phyloP scores from a whole-genome alignment of 2,797 vertebrate genomes.

The Gastrophryne carolinensis region DNA sequence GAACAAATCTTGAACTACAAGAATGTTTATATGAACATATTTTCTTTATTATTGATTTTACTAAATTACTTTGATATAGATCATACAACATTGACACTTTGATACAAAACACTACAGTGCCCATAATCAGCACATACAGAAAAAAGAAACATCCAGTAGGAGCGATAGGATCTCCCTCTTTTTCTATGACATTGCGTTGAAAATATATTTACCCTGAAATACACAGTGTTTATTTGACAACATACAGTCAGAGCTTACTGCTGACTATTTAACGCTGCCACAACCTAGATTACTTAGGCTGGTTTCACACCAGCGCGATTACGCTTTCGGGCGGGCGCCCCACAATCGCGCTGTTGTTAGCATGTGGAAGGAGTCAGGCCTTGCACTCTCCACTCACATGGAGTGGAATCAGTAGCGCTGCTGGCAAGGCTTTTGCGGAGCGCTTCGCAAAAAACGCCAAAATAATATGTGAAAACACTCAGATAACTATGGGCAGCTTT shows the following conservation, averaged over 20 bases:
- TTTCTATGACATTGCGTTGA: constrained; percentile 59
- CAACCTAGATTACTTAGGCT: constrained; percentile 64
- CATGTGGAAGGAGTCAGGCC: too few species aligned
- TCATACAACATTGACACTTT: constrained; percentile 64
- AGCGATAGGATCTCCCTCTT: constrained; percentile 60
- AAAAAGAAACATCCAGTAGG: constrained; percentile 58
- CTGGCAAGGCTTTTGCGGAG: too few species aligned
- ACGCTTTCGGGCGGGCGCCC: too few species aligned
- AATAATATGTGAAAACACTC: too few species aligned
- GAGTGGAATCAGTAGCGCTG: too few species aligned
- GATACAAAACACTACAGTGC: constrained; percentile 67
- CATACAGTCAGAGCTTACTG: constrained; percentile 60
- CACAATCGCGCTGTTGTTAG: too few species aligned
- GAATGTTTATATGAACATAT: constrained; percentile 51
- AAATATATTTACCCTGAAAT: constrained; percentile 70
- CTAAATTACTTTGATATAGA: constrained; percentile 64
- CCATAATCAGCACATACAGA: constrained; percentile 64
- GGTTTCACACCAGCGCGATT: too few species aligned
- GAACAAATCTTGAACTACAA: background rate
- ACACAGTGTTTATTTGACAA: constrained; percentile 65
- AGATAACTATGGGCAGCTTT: too few species aligned
- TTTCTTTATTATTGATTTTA: constrained; percentile 59
- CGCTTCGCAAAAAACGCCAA: too few species aligned
- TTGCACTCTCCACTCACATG: too few species aligned
- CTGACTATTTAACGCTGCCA: constrained; percentile 63